A percentile compares a stretch with the other conserved stretches of the same genome.
phyloP scores from a whole-genome alignment of 2,113 vertebrate species.

The Nicator chloris region DNA sequence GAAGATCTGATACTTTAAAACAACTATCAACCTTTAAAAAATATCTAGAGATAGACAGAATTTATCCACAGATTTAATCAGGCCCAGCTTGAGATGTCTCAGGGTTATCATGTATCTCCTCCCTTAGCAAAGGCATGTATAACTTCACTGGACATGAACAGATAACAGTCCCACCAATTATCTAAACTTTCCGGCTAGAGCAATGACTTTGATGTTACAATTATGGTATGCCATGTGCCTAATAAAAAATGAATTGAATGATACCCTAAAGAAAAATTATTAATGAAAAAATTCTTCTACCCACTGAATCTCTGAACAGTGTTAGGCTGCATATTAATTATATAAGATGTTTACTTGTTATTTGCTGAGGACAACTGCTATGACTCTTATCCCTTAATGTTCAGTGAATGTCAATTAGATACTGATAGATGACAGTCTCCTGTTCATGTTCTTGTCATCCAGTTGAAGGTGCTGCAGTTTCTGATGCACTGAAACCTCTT shows the following conservation, averaged over 20 bases:
- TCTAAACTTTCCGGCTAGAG: not conserved
- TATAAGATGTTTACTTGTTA: not conserved
- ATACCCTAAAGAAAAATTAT: not conserved
- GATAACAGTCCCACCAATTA: not conserved
- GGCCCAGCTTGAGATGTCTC: not conserved
- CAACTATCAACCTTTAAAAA: not conserved
- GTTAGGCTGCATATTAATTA: not conserved
- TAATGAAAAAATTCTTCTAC: not conserved
- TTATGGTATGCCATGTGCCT: not conserved
- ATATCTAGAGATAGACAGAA: not conserved
- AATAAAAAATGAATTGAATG: not conserved
- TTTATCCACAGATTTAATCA: not conserved
- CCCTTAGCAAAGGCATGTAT: not conserved
- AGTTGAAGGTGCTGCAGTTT: not conserved
- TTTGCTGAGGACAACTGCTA: not conserved
- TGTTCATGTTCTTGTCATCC: not conserved
- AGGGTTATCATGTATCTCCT: not conserved
- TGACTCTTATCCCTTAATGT: not conserved
- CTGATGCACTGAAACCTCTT: not conserved
- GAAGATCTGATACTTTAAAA: not conserved
- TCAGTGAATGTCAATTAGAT: not conserved
- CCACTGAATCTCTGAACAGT: not conserved
- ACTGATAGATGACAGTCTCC: not conserved
- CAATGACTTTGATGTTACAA: not conserved
- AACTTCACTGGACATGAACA: not conserved